phyloP scores from a whole-genome alignment of 2,888 invertebrate species.

The Idaea biselata region DNA sequence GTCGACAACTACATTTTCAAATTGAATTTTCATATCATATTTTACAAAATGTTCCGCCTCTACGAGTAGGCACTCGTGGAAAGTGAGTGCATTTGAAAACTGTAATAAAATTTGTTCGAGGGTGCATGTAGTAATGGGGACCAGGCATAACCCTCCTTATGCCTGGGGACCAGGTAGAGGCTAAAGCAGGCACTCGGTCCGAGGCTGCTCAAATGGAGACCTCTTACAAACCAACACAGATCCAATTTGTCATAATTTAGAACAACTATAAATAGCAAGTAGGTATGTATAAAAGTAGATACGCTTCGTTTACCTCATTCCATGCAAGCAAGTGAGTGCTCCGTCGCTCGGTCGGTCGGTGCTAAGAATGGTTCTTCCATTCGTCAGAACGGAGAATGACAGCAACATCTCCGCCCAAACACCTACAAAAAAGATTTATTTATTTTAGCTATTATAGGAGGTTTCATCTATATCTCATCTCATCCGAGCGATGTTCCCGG shows the following conservation, averaged over 20 bases:
- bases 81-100: background rate
- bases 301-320: conserved; percentile 76
- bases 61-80: background rate
- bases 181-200: no score
- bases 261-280: no score
- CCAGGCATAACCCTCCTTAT: no score
- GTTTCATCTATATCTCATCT: no score
- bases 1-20: background rate
- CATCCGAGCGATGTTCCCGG: no score
- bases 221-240: no score
- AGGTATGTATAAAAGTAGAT: no score
- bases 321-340: conserved; percentile 88
- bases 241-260: no score
- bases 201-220: no score
- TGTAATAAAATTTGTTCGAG: background rate
- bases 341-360: conserved; percentile 84
- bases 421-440: conserved; percentile 54
- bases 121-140: no score
- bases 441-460: background rate
- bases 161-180: no score
- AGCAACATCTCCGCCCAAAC: conserved; percentile 82
- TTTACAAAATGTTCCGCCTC: background rate
- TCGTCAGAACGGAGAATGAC: conserved; percentile 87
- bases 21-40: background rate
- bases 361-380: conserved; percentile 87